These are phyloP conservation scores for Rana temporaria DNA, from an alignment of 2,113 vertebrate species.

Conservation along the genomic window DNA sequence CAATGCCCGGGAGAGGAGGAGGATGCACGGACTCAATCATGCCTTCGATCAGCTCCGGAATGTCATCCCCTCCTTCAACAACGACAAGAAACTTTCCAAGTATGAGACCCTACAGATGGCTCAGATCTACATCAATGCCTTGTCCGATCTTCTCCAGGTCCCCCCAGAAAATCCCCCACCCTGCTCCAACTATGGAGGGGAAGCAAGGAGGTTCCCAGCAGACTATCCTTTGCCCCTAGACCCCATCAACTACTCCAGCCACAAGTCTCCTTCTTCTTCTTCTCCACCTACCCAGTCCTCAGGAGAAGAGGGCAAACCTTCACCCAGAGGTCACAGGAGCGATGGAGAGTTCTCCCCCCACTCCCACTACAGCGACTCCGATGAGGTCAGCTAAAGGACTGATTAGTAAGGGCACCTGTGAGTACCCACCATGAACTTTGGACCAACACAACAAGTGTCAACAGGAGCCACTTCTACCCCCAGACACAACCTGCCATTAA, in stretches of 20 bases:
- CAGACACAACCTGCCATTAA: neutral
- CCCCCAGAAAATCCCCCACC: conserved; percentile 60
- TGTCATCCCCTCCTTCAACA: conserved; percentile 94
- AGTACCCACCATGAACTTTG: neutral
- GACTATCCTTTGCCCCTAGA: conserved; percentile 78
- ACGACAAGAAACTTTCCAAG: conserved; percentile 97
- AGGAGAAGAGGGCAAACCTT: conserved; percentile 80
- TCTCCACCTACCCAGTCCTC: conserved; percentile 66
- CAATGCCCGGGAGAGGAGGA: conserved; percentile 89
- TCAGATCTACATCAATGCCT: conserved; percentile 95
- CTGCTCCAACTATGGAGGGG: conserved; percentile 59
- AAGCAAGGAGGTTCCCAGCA: conserved; percentile 59
- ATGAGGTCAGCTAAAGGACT: conserved; percentile 80
- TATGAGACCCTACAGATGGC: conserved; percentile 98
- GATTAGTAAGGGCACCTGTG: no score
- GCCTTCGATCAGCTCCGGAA: conserved; percentile 95
- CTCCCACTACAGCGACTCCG: conserved; percentile 97
- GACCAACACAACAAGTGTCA: neutral
- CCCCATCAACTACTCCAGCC: conserved; percentile 80
- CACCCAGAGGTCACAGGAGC: conserved; percentile 88
- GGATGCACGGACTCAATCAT: conserved; percentile 96
- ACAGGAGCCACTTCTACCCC: neutral
- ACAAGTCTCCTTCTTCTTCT: conserved; percentile 72
- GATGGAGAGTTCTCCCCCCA: conserved; percentile 95
- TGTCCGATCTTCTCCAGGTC: conserved; percentile 86